Evolutionary conservation across 2,113 vertebrate species (phyloP), one percentile per base, ranked within the genome.

Genomic region (Oxyruncus cristatus): DNA sequence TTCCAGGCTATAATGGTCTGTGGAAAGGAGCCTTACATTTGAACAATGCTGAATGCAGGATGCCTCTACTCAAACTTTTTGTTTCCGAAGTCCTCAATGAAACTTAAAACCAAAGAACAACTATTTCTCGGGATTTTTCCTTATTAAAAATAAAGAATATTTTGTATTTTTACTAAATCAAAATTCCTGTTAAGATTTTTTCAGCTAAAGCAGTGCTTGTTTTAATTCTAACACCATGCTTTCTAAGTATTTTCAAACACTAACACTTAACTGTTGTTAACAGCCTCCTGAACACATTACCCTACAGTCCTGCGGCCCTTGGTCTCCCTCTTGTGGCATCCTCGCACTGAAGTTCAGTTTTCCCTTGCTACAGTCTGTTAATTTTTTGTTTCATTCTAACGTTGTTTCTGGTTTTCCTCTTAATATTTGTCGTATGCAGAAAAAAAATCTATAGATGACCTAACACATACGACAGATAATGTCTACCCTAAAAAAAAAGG

Each of bases 291-390:
- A 62, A 27, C 4, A 1, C 10, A 8, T n/a, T 8, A 27, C 35
- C 50, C 27, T 39, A 0, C 42, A 63, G 37, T 85, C 44, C 81
- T 49, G 42, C 5, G 14, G 62, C 52, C 47, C 68, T 78, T 85
- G 47, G 52, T 88, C 92, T 94, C 96, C 96, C 93, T 93, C 96
- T 96, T 95, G 95, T 96, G 96, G 95, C 73, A 6, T 4, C 21
- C 23, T 80, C 59, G 22, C 52, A 49, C 13, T 35, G 59, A 74
- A 74, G 14, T 62, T 90, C 67, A 33, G 39, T 63, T 73, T 85
- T 80, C 59, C 50, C 21, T 71, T 55, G 16, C 63, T 71, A 22
- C 21, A 63, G 15, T 27, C 14, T 37, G 39, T 35, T 81, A 4
- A 11, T 12, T 55, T 72, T 63, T 76, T 32, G 4, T 71, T 88